Conservation (phyloP, 2,888 invertebrate species). For the Coelinius sp. region DNA sequence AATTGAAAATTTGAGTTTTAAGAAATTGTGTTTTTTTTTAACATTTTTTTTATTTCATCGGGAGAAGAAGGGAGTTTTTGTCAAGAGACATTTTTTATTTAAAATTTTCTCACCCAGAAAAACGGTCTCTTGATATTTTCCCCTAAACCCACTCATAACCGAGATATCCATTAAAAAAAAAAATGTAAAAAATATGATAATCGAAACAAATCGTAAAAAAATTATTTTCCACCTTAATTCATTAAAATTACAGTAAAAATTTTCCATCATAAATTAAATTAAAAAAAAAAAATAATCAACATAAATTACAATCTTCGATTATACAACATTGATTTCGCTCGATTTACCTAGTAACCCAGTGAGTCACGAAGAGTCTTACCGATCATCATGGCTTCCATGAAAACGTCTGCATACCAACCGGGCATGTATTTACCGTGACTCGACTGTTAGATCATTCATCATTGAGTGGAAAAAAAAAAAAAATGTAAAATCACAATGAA, state of each 20-base stretch:
- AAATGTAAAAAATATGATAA: neutral
- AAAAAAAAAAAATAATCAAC: neutral
- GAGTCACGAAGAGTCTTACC: conserved; percentile 34
- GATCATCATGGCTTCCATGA: conserved; percentile 11
- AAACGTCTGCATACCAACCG: conserved; percentile 10
- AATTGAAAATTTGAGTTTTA: too few relatives aligned
- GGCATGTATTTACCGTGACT: conserved; percentile 1
- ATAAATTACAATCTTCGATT: neutral
- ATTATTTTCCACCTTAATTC: neutral
- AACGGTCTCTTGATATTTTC: too few relatives aligned
- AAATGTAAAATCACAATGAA: neutral
- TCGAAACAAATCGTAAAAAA: too few relatives aligned
- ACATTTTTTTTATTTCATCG: too few relatives aligned
- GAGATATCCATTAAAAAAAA: neutral
- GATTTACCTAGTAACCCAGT: conserved; percentile 38
- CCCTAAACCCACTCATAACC: too few relatives aligned
- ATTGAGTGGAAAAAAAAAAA: neutral
- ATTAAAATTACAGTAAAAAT: neutral
- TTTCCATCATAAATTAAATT: neutral
- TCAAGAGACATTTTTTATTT: too few relatives aligned
- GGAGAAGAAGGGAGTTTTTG: too few relatives aligned
- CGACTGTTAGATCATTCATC: conserved; percentile 1
- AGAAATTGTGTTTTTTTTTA: too few relatives aligned
- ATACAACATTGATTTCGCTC: conserved; percentile 21
- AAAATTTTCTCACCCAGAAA: neutral